A percentile compares a stretch with the other conserved stretches of the same genome.
Conservation (phyloP, 2,797 vertebrate species). For the Mergus octosetaceus region DNA sequence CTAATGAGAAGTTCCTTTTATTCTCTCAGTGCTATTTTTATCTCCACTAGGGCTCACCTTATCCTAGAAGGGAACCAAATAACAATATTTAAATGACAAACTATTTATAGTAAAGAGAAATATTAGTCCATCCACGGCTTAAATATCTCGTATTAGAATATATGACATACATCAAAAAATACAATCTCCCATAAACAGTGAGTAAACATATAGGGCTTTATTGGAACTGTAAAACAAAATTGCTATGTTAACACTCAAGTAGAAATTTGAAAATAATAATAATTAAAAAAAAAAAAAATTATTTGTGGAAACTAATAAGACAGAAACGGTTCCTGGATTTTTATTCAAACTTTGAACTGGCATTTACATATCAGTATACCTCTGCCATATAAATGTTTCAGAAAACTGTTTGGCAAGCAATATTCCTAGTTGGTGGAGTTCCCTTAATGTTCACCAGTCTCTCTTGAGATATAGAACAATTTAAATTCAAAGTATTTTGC, state of each 20-base stretch:
- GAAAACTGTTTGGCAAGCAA: neutral
- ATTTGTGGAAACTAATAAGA: neutral
- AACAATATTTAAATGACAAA: neutral
- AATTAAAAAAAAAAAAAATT: neutral
- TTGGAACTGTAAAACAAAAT: neutral
- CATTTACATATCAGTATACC: neutral
- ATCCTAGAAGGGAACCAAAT: neutral
- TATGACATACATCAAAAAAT: neutral
- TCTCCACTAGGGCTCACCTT: neutral
- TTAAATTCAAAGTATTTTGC: neutral
- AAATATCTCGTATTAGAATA: neutral
- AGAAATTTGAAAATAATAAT: neutral
- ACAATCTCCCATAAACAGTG: neutral
- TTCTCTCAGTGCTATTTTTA: neutral
- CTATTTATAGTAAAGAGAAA: neutral
- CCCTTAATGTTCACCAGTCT: neutral
- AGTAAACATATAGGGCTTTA: neutral
- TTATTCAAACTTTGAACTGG: neutral
- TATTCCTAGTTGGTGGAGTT: neutral
- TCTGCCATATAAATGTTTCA: neutral
- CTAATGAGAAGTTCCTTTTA: neutral
- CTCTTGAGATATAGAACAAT: neutral
- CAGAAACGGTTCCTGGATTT: neutral
- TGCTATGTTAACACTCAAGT: neutral
- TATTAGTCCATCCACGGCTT: neutral